Base-by-base conservation (phyloP, 2,888 invertebrate genomes). In the Allacma fusca region DNA sequence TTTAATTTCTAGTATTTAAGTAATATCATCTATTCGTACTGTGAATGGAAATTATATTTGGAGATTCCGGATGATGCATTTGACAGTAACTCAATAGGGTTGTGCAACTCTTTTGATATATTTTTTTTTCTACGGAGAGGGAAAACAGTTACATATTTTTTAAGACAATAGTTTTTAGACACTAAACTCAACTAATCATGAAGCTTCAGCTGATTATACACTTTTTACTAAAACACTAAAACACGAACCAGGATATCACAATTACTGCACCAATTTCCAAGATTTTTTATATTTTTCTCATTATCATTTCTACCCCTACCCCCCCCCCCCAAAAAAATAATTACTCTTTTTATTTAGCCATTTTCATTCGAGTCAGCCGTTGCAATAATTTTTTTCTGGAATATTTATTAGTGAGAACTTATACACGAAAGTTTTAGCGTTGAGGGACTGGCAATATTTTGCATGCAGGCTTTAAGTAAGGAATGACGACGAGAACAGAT, bases 121-220 rank as follows among this genome's bases (percentile, higher is more conserved):
- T 50, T 34, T 7, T 34, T 7, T 34, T 34, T 34, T 34, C 9
- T 34, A 9, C 16, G 50, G 50, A 50, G 16, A 50, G 50, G 50
- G 50, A 50, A 50, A 50, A 50, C 50, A 50, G n/a, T 50, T 50
- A 50, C 16, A 50, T 50, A 50, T 12, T 13, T 50, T 19, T 50
- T 50, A 50, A 50, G 50, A 16, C n/a, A 50, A 16, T 4, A 50
- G 16, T 2, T 50, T 50, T 50, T 50, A 50, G 50, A 50, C 50
- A 50, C 50, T 50, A 50, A 50, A 50, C 50, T 50, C 4, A 50
- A 9, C 4, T 19, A 2, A 71, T 19, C 2, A 23, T 1, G 28
- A 50, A 71, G 71, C 71, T 71, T 70, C 44, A 70, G 70, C 70
- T 50, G n/a, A n/a, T n/a, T 23, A 70, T 40, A 50, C 50, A 50